phyloP scores from a whole-genome alignment of 2,797 vertebrate species.

The Bovichtus variegatus region DNA sequence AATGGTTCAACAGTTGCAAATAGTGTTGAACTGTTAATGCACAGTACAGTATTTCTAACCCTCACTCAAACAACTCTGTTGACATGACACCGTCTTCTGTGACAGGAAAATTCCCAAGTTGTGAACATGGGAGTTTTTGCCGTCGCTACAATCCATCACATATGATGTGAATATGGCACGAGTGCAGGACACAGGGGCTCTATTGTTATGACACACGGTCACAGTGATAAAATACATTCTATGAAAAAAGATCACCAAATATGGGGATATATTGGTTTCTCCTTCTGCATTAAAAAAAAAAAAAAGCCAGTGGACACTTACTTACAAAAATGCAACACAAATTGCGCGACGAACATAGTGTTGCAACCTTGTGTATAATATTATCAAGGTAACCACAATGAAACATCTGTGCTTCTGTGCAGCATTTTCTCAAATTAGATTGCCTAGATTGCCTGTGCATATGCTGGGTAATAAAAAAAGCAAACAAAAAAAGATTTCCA shows the following conservation, averaged over 20 bases:
- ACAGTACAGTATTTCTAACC: neutral
- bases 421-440: neutral
- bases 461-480: neutral
- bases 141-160: neutral
- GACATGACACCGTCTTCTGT: neutral
- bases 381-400: neutral
- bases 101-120: neutral
- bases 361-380: neutral
- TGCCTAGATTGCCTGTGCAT: neutral
- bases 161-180: neutral
- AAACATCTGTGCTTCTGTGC: neutral
- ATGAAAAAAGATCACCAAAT: too few relatives aligned
- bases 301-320: neutral
- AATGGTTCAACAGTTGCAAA: constrained; percentile 13
- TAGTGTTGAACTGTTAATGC: neutral
- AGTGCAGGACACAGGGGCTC: too few relatives aligned
- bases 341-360: neutral
- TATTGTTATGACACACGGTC: neutral
- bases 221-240: too few relatives aligned
- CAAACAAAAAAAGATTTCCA: constrained; percentile 1
- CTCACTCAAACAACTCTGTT: neutral
- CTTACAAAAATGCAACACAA: neutral
- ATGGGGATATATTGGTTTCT: too few relatives aligned
- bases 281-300: neutral
- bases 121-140: neutral